Conservation (phyloP, 2,888 invertebrate species). For the Drosophila demipolita region DNA sequence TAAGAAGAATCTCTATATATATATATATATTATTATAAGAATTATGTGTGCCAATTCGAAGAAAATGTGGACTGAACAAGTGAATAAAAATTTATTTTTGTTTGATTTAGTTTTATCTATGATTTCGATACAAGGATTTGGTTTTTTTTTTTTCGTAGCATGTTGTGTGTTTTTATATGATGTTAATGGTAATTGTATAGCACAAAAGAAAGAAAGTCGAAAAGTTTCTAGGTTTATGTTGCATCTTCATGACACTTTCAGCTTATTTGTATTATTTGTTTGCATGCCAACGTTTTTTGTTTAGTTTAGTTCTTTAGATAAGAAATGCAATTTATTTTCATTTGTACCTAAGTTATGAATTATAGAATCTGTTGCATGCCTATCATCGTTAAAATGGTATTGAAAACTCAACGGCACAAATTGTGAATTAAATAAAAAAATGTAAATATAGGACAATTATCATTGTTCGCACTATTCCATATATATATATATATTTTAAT, state of each 20-base stretch:
- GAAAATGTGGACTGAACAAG: conserved; percentile 49
- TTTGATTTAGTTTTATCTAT: conserved; percentile 8
- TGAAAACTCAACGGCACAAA: conserved; percentile 45
- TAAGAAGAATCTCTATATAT: conserved; percentile 54
- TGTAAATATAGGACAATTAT: conserved; percentile 83
- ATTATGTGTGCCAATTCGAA: conserved; percentile 62
- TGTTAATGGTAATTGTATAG: conserved; percentile 24
- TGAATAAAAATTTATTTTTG: conserved; percentile 34
- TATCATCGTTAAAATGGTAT: conserved; percentile 45
- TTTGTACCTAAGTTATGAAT: conserved; percentile 37
- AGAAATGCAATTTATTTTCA: conserved; percentile 24
- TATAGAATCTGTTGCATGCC: conserved; percentile 56
- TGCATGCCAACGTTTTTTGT: conserved; percentile 51
- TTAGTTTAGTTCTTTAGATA: conserved; percentile 32
- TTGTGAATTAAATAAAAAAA: conserved; percentile 30
- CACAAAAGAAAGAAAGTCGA: conserved; percentile 20
- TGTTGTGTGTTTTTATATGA: conserved; percentile 23
- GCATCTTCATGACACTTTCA: conserved; percentile 36
- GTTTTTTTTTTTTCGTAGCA: conserved; percentile 11
- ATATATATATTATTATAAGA: conserved; percentile 30
- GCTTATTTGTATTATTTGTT: conserved; percentile 22
- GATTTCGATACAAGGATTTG: conserved; percentile 6
- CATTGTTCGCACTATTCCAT: conserved; percentile 16
- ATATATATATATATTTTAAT: not conserved
- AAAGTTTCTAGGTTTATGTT: conserved; percentile 28